A percentile compares a stretch with the other conserved stretches of the same genome.
Evolutionary conservation across 2,888 invertebrate genomes (phyloP).

Genomic region (Trichogramma evanescens): DNA sequence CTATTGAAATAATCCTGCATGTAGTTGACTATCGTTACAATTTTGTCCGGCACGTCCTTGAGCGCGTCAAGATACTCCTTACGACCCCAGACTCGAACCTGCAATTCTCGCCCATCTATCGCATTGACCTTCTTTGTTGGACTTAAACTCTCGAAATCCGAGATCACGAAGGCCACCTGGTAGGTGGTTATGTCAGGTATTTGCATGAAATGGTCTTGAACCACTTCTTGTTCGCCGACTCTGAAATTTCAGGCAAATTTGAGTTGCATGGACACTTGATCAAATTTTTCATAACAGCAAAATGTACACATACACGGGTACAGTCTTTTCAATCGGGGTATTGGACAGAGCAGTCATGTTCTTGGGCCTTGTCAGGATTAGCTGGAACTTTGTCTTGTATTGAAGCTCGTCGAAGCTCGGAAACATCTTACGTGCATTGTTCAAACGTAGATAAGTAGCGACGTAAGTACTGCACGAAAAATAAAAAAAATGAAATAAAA

Average conservation of each 20-base stretch:
- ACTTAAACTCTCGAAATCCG: constrained; percentile 54
- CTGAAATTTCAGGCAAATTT: neutral
- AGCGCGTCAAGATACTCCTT: constrained; percentile 57
- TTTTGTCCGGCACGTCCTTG: constrained; percentile 55
- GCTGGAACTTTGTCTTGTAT: constrained; percentile 64
- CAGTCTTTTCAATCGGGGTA: constrained; percentile 54
- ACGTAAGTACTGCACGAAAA: constrained; percentile 52
- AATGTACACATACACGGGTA: constrained; percentile 54
- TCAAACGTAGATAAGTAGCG: constrained; percentile 64
- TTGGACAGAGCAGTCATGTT: constrained; percentile 55
- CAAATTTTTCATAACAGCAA: neutral
- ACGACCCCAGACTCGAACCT: constrained; percentile 59
- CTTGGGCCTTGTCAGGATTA: constrained; percentile 58
- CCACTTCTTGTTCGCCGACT: constrained; percentile 53
- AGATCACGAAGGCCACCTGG: constrained; percentile 66
- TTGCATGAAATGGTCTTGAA: constrained; percentile 62
- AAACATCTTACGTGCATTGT: constrained; percentile 68
- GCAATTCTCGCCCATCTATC: constrained; percentile 44
- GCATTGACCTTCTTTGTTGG: constrained; percentile 39
- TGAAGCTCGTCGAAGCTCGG: constrained; percentile 77
- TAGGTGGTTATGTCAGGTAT: constrained; percentile 73
- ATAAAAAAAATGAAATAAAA: neutral
- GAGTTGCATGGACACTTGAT: neutral
- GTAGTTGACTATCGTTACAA: constrained; percentile 54
- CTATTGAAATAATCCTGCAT: constrained; percentile 59